A percentile compares a stretch with the other conserved stretches of the same genome.
Evolutionary conservation across 1,140 invertebrate species (phyloP).

Genomic region (Pachyrhynchus sulphureomaculatus): DNA sequence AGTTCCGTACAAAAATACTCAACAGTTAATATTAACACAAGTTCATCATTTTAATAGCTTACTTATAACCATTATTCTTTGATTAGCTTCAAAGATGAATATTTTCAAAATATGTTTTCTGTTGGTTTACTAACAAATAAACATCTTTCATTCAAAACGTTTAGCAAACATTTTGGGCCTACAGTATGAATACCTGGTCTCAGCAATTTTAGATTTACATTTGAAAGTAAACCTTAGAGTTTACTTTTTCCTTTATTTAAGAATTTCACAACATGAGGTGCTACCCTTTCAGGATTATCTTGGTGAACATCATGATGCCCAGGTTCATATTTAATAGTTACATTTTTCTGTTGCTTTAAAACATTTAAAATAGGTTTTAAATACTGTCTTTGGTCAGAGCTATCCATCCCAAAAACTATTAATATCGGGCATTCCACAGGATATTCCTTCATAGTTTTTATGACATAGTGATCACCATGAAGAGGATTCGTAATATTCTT

Average conservation of each 20-base stretch:
- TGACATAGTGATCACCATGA: conserved; percentile 31
- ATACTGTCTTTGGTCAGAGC: not conserved
- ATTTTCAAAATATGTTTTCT: no score
- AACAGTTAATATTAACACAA: no score
- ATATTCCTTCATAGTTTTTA: conserved; percentile 44
- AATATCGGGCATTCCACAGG: conserved; percentile 45
- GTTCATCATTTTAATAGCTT: no score
- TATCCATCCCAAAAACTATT: conserved; percentile 41
- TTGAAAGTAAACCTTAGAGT: conserved; percentile 32
- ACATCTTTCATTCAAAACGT: no score
- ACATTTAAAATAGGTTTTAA: conserved; percentile 11
- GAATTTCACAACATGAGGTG: conserved; percentile 52
- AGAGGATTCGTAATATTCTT: conserved; percentile 34
- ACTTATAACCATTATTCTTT: no score
- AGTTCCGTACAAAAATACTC: no score
- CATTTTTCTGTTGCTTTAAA: conserved; percentile 39
- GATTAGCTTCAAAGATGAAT: no score
- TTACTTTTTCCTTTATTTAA: conserved; percentile 39
- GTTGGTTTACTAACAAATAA: no score
- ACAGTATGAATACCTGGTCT: no score
- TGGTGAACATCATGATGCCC: conserved; percentile 68
- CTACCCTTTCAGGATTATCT: conserved; percentile 59
- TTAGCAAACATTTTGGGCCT: no score
- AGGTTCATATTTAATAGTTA: conserved; percentile 50
- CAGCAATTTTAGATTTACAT: not conserved